Evolutionary conservation across 92 coral and sea anemone species (phyloP).

Genomic region (Parazoanthus swiftii): DNA sequence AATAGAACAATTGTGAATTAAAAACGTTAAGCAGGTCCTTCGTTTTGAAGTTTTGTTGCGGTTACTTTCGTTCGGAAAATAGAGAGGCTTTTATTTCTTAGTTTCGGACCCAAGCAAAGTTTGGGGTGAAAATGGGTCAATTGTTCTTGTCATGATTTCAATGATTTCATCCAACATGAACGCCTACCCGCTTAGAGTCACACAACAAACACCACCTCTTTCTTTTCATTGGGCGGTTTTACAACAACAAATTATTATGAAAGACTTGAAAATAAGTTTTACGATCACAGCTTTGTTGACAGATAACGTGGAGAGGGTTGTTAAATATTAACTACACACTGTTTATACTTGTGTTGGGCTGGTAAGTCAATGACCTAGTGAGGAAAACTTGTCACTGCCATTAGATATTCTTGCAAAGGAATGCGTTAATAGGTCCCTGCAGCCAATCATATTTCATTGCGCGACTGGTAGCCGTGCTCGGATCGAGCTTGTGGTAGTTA

Average conservation of each 20-base stretch:
- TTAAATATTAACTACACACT: constrained; percentile 27
- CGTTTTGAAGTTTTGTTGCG: not conserved
- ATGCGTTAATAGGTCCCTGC: constrained; percentile 23
- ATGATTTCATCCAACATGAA: constrained; percentile 31
- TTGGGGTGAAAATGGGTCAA: not conserved
- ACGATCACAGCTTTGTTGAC: constrained; percentile 36
- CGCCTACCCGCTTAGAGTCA: constrained; percentile 28
- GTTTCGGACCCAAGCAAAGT: not conserved
- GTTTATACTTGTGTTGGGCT: constrained; percentile 25
- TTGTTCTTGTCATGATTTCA: constrained; percentile 8
- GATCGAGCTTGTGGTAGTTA: constrained; percentile 24
- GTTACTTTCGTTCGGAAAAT: not conserved
- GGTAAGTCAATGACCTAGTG: constrained; percentile 44
- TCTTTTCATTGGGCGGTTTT: constrained; percentile 28
- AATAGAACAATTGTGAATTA: not conserved
- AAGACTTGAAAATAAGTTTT: constrained; percentile 71
- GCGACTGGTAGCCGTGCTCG: constrained; percentile 16
- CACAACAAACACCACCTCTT: constrained; percentile 24
- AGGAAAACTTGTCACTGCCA: constrained; percentile 23
- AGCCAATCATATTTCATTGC: constrained; percentile 41
- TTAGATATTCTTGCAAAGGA: constrained; percentile 43
- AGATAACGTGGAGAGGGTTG: constrained; percentile 26
- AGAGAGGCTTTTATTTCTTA: not conserved
- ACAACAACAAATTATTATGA: constrained; percentile 63
- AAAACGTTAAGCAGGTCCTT: not conserved